Percentiles rank a stretch among this genome's conserved stretches.
These are phyloP conservation scores for Pholis gunnellus DNA, from an alignment of 2,113 vertebrate species.

Conservation along the genomic window DNA sequence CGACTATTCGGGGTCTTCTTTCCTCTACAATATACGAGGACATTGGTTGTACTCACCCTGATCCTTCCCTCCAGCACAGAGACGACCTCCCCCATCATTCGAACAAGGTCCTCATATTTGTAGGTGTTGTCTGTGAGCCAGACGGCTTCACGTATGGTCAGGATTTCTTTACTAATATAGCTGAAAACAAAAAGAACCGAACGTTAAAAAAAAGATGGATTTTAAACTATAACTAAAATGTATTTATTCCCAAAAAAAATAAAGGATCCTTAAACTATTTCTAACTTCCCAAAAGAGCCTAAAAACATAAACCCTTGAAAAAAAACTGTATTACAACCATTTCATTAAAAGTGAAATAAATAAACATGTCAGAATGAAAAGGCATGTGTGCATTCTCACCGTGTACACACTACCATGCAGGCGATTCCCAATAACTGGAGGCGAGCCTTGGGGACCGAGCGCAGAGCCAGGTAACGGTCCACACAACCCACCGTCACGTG, in stretches of 20 bases:
- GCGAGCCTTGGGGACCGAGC: conserved; percentile 88
- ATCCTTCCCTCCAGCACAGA: conserved; percentile 94
- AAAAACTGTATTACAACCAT: neutral
- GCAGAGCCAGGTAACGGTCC: conserved; percentile 91
- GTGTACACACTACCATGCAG: conserved; percentile 98
- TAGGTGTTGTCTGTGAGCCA: conserved; percentile 99
- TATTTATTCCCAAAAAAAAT: neutral
- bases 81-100: conserved; percentile 98
- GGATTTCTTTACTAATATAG: conserved; percentile 95
- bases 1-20: no score
- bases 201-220: neutral
- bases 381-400: conserved; percentile 80
- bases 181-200: conserved; percentile 38
- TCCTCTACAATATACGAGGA: neutral
- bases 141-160: conserved; percentile 97
- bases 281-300: neutral
- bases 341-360: neutral
- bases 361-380: neutral
- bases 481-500: conserved; percentile 95
- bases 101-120: conserved; percentile 97
- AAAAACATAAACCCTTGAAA: neutral
- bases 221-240: neutral
- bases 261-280: neutral
- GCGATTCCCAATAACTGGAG: conserved; percentile 97
- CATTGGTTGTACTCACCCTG: conserved; percentile 83